Conservation (phyloP, 2,113 vertebrate species). For the Nothocercus julius region DNA sequence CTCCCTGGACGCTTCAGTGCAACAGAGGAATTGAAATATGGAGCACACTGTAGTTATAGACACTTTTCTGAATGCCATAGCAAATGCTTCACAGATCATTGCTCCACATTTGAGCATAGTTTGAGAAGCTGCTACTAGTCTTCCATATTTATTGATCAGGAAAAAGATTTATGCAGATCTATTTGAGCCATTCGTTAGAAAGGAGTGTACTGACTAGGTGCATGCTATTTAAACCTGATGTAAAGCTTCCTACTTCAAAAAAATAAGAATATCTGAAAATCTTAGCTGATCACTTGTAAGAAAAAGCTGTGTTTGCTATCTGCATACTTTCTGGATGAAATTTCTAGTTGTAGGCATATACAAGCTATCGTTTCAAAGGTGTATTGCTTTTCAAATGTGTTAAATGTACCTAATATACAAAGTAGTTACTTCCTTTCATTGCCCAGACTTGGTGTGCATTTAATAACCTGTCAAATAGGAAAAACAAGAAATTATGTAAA, state of each 20-base stretch:
- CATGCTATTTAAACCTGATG: not conserved
- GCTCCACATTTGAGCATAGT: no score
- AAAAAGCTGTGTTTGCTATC: not conserved
- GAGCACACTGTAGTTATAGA: not conserved
- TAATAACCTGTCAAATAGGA: not conserved
- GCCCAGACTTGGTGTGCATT: not conserved
- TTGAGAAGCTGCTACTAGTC: not conserved
- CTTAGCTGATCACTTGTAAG: not conserved
- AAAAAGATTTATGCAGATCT: not conserved
- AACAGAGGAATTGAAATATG: accelerated
- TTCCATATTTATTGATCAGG: not conserved
- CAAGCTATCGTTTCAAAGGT: not conserved
- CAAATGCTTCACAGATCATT: accelerated
- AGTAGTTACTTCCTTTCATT: not conserved
- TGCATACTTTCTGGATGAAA: not conserved
- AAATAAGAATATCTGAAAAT: not conserved
- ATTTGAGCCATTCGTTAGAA: not conserved
- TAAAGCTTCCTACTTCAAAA: not conserved
- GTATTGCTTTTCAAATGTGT: not conserved
- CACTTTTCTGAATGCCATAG: not conserved
- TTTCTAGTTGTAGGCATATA: not conserved
- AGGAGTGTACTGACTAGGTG: not conserved
- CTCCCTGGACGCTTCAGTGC: not conserved
- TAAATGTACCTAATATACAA: not conserved
- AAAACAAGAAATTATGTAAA: not conserved